Conservation (phyloP, 2,113 vertebrate species). For the Scytalopus superciliaris region DNA sequence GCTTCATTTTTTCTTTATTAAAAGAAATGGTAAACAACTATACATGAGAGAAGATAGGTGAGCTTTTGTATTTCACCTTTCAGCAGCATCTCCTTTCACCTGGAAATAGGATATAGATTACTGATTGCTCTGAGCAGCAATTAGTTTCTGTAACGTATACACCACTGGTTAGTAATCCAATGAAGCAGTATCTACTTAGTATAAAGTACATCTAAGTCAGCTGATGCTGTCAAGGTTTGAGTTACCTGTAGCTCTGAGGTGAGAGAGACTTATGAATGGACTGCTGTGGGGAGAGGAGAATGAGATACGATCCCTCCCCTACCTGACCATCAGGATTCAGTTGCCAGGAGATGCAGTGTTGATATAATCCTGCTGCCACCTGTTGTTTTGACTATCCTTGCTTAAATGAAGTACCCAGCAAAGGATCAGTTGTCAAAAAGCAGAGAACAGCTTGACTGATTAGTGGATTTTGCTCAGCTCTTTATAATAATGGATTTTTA, state of each 20-base stretch:
- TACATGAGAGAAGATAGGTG: neutral
- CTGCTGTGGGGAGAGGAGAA: neutral
- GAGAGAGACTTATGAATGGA: slow-evolving; percentile 19
- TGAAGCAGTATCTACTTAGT: slow-evolving; percentile 20
- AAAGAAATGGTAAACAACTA: neutral
- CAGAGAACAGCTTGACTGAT: slow-evolving; percentile 9
- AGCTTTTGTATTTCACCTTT: neutral
- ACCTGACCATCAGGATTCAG: neutral
- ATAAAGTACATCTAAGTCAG: slow-evolving; percentile 20
- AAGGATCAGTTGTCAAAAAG: slow-evolving; percentile 50
- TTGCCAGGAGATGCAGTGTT: neutral
- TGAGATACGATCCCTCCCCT: neutral
- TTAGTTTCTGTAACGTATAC: slow-evolving; percentile 57
- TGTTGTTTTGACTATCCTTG: slow-evolving; percentile 44
- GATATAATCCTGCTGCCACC: slow-evolving; percentile 46
- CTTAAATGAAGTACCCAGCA: slow-evolving; percentile 8
- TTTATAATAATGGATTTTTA: neutral
- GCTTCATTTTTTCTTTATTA: neutral
- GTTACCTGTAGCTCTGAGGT: slow-evolving; percentile 39
- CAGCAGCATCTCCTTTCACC: slow-evolving; percentile 23
- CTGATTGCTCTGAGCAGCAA: slow-evolving; percentile 2
- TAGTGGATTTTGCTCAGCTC: neutral
- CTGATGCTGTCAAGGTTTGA: slow-evolving; percentile 36
- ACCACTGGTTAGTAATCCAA: slow-evolving; percentile 26
- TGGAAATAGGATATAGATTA: slow-evolving; percentile 30